Evolutionary conservation across 2,797 vertebrate species (phyloP), one percentile per base, ranked within the genome.

Genomic region (Cyprinella venusta): DNA sequence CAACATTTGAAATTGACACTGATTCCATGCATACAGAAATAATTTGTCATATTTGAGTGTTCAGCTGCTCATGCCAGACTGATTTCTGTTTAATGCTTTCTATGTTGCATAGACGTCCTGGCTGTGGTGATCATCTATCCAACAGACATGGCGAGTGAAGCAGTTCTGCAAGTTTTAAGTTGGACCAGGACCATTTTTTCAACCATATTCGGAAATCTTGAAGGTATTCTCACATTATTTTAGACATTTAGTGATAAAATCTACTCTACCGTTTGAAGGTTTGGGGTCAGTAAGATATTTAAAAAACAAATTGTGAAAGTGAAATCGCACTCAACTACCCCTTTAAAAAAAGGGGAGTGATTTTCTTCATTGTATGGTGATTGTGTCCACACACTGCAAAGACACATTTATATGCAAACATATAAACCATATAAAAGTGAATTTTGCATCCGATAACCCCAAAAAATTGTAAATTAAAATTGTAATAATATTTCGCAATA

Each of bases 161-260:
- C 80, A 54, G 52, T 52, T 76, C 79, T 65, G 36, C 45, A 72
- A 18, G 61, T 82, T 72, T 84, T 65, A 80, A 81, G 63, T 67
- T 2, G 54, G 10, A 19, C 50, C 50, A 80, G 59, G 63, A 36
- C 18, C 30, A 38, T 67, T 76, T 50, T 82, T 54, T 56, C 71
- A 26, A 16, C 30, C 50, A 13, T 75, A 54, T 82, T 87, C 13
- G 33, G 63, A 6, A 52, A 79, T 16, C 3, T 82, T 61, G 40
- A 79, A 84, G 86, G 88, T 86, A 86, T 64, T 77, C 9, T 64
- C 26, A 30, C 9, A 15, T 45, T 24, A n/a, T 19, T 63, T 78
- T 63, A 61, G 26, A 42, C 38, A 45, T 45, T 24, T 8, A 68
- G 16, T 48, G 5, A 21, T 72, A 33, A 33, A 48, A 18, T 48